Evolutionary conservation across 2,888 invertebrate species (phyloP), one percentile per base, ranked within the genome.

Genomic region (Machimus atricapillus): DNA sequence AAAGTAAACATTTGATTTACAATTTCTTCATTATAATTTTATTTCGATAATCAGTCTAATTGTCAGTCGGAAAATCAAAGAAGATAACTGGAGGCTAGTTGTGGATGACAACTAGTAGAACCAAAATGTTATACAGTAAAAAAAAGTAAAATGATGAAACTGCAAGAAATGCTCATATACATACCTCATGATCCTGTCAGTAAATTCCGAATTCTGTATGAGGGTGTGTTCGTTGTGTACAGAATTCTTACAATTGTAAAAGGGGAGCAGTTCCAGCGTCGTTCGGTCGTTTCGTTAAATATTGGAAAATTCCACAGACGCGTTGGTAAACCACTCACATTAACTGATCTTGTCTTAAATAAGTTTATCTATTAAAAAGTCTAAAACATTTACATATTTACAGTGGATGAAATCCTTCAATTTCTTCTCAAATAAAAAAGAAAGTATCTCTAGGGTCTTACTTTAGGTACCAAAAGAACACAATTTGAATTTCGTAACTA

Each of bases 341-440:
- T 73, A 83, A 73, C 58, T 83, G 40, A 83, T 23, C 43, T 83
- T 79, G 34, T 83, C 83, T 83, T 83, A 83, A 81, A 83, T 83
- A 83, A 83, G 23, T 73, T 58, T 40, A 66, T 83, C 83, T 83
- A 83, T 83, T 83, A 27, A 14, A n/a, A 83, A 52, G 23, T 79
- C 82, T 83, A 73, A 37, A 83, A 83, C 83, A 83, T 83, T 37
- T 83, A 83, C 83, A 83, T 83, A 83, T 83, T 83, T 83, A 83
- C 83, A 83, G 16, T 83, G 66, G 66, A 66, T 66, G 27, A 23
- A 40, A 23, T 66, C 66, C 19, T 83, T 37, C n/a, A 66, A 12
- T 66, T 40, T 16, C n/a, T 66, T 83, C 14, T 23, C 34, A 83
- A 83, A 40, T 40, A 73, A 83, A 81, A 81, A 81, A 81, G 23